Conservation (phyloP, 2,888 invertebrate species). For the Ormia ochracea region DNA sequence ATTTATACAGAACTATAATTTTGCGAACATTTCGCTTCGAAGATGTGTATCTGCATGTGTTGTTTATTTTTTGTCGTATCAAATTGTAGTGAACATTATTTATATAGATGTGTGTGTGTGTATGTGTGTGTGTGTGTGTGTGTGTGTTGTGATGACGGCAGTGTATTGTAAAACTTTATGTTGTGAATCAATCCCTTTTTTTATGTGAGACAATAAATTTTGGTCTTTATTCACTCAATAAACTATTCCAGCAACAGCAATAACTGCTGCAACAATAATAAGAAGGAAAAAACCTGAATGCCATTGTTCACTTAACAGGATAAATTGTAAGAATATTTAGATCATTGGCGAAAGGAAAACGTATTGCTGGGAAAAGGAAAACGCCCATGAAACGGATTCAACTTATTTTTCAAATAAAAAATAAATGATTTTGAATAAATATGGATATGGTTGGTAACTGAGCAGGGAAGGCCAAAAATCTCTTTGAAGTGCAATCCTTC, state of each 20-base stretch:
- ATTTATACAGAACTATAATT: slow-evolving; percentile 1
- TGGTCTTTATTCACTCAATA: slow-evolving; percentile 58
- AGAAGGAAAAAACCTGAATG: slow-evolving; percentile 1
- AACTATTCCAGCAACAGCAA: slow-evolving; percentile 50
- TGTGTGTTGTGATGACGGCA: slow-evolving; percentile 7
- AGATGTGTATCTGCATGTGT: neutral
- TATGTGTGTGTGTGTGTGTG: neutral
- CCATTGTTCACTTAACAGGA: slow-evolving; percentile 47
- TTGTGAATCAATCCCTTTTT: slow-evolving; percentile 55
- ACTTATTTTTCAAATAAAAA: too few relatives aligned
- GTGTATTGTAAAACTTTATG: slow-evolving; percentile 53
- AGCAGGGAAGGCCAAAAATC: too few relatives aligned
- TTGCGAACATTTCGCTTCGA: slow-evolving; percentile 30
- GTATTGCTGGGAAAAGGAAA: too few relatives aligned
- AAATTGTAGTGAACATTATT: neutral
- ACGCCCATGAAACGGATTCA: too few relatives aligned
- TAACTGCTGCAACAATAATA: slow-evolving; percentile 21
- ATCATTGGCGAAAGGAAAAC: slow-evolving; percentile 14
- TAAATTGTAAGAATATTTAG: slow-evolving; percentile 16
- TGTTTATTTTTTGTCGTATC: neutral
- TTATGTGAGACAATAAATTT: slow-evolving; percentile 59
- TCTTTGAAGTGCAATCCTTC: too few relatives aligned
- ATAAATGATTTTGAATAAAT: too few relatives aligned
- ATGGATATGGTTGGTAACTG: too few relatives aligned
- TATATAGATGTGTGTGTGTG: too few relatives aligned